Evolutionary conservation across 2,888 invertebrate genomes (phyloP).

Genomic region (Steinernema carpocapsae): DNA sequence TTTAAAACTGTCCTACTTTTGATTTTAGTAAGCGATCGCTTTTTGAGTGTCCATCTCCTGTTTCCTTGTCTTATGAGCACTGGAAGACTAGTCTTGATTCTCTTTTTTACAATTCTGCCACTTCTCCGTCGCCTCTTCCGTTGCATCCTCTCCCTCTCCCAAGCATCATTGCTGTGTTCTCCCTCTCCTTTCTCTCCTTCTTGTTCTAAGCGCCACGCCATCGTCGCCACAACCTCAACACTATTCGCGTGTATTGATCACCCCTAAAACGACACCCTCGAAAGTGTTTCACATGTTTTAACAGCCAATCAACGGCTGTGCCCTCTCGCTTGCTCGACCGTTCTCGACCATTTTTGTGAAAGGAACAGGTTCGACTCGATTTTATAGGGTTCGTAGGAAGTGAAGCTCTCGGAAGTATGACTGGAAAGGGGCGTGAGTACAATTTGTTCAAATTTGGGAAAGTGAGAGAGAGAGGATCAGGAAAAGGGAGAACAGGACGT

Average conservation of each 20-base stretch:
- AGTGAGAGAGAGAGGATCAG: background rate
- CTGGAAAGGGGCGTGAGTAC: background rate
- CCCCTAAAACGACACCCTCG: constrained; percentile 1
- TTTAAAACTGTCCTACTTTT: no score
- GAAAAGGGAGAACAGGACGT: background rate
- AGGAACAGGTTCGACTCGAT: background rate
- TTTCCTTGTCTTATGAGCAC: background rate
- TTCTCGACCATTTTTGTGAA: background rate
- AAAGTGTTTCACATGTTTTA: constrained; percentile 33
- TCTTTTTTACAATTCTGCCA: constrained; percentile 29
- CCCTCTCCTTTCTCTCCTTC: background rate
- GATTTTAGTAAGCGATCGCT: no score
- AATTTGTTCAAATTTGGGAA: background rate
- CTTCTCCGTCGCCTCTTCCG: constrained; percentile 15
- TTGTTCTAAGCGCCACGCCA: no score
- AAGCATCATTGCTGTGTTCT: background rate
- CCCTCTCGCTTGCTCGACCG: background rate
- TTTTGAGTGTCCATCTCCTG: no score
- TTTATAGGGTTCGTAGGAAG: background rate
- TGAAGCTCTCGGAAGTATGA: constrained; percentile 1
- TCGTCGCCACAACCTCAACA: background rate
- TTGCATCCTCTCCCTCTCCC: no score
- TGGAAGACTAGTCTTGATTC: no score
- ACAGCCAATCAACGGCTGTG: constrained; percentile 26
- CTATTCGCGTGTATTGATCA: constrained; percentile 30